phyloP scores from a whole-genome alignment of 2,113 vertebrate genomes.

The Globicephala melas region DNA sequence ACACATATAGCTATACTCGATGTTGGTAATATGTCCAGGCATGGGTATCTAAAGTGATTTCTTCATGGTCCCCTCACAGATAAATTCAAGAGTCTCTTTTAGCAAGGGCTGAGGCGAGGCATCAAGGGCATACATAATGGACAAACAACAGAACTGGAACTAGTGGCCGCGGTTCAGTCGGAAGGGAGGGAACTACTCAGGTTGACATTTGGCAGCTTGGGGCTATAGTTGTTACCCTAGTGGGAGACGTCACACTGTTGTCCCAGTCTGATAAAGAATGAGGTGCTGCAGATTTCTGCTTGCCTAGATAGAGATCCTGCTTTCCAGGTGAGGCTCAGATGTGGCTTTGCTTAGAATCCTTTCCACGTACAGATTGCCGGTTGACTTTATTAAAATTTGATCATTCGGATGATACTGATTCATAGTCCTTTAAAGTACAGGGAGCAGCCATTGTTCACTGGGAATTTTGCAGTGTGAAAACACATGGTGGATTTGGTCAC shows the following conservation, averaged over 20 bases:
- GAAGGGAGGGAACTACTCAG: not conserved
- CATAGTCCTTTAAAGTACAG: not conserved
- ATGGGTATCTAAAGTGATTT: not conserved
- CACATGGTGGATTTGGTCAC: not conserved
- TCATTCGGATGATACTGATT: not conserved
- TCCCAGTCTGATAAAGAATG: not conserved
- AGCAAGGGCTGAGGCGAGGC: not conserved
- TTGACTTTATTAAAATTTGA: not conserved
- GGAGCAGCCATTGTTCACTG: not conserved
- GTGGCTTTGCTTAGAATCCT: not conserved
- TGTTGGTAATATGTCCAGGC: slow-evolving; percentile 4
- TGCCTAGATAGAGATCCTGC: not conserved
- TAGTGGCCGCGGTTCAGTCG: not conserved
- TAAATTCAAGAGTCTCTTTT: not conserved
- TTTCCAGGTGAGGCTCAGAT: not conserved
- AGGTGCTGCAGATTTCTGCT: not conserved
- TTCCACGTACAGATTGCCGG: not conserved
- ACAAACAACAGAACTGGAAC: not conserved
- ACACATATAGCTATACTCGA: not conserved
- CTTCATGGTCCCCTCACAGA: not conserved
- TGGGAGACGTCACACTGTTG: not conserved
- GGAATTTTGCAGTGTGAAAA: not conserved
- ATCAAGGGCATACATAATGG: not conserved
- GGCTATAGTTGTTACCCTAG: no score
- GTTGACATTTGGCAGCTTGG: not conserved